These are phyloP conservation scores for Molossus alvarezi DNA, from an alignment of 2,797 vertebrate species.

Conservation along the genomic window DNA sequence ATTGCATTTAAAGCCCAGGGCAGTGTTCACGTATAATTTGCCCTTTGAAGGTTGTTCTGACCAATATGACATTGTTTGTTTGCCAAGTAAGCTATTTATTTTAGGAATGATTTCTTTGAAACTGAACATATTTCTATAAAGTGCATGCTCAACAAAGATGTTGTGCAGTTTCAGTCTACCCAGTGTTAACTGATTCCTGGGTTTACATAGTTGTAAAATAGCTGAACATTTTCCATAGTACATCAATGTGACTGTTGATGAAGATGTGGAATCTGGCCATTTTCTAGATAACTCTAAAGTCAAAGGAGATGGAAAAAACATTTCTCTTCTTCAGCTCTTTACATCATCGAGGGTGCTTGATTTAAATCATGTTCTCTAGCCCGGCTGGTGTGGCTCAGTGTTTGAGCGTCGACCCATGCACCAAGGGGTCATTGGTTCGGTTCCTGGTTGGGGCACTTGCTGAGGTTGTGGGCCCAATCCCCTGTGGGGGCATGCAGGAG, in stretches of 20 bases:
- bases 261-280: not conserved
- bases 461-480: too few relatives aligned
- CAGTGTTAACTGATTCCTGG: not conserved
- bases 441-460: too few relatives aligned
- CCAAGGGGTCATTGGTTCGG: too few relatives aligned
- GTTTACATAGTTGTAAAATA: constrained; percentile 61
- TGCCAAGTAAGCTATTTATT: constrained; percentile 54
- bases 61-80: constrained; percentile 9
- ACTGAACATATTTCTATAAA: constrained; percentile 44
- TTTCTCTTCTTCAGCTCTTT: not conserved
- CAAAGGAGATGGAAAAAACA: not conserved
- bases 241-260: constrained; percentile 28
- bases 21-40: not conserved
- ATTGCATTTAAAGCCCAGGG: not conserved
- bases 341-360: not conserved
- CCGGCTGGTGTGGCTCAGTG: too few relatives aligned
- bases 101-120: constrained; percentile 33
- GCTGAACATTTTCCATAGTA: constrained; percentile 9
- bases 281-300: not conserved
- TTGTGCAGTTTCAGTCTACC: constrained; percentile 5
- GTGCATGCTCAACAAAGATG: not conserved
- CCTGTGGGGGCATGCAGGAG: too few relatives aligned
- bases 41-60: not conserved
- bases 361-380: not conserved
- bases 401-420: too few relatives aligned